A percentile compares a stretch with the other conserved stretches of the same genome.
Conservation (phyloP, 2,888 invertebrate genomes). For the Epinotia ramella region DNA sequence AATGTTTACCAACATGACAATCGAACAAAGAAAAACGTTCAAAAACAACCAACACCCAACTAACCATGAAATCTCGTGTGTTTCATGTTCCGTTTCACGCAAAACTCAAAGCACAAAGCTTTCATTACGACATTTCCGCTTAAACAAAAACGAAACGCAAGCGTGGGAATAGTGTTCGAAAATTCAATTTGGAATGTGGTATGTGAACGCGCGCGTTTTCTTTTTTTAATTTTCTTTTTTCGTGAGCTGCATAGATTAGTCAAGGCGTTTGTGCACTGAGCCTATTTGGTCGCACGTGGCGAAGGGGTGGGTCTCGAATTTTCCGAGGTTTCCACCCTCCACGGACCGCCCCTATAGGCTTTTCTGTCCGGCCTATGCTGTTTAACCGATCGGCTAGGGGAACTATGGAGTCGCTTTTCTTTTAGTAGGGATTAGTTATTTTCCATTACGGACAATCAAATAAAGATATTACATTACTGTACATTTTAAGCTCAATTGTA, state of each 20-base stretch:
- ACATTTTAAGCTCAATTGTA: not conserved
- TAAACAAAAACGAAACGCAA: slow-evolving; percentile 57
- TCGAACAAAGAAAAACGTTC: slow-evolving; percentile 43
- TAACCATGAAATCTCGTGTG: slow-evolving; percentile 83
- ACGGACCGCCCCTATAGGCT: slow-evolving; percentile 86
- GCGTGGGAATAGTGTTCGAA: slow-evolving; percentile 53
- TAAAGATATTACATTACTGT: not conserved
- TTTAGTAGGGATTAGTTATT: slow-evolving; percentile 23
- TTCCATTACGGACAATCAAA: not conserved
- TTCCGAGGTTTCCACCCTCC: slow-evolving; percentile 85
- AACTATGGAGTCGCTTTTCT: slow-evolving; percentile 64
- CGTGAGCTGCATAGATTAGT: slow-evolving; percentile 79
- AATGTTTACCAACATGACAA: slow-evolving; percentile 39
- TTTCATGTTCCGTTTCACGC: slow-evolving; percentile 76
- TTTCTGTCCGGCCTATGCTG: slow-evolving; percentile 86
- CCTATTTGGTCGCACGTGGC: slow-evolving; percentile 83
- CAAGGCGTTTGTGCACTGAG: slow-evolving; percentile 78
- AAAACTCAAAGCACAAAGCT: slow-evolving; percentile 71
- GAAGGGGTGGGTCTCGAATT: slow-evolving; percentile 82
- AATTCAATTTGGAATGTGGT: slow-evolving; percentile 62
- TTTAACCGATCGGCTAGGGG: slow-evolving; percentile 80
- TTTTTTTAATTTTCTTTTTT: slow-evolving; percentile 67
- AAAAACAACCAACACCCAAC: slow-evolving; percentile 69
- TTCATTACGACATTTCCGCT: slow-evolving; percentile 72
- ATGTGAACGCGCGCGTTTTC: slow-evolving; percentile 64